Percentiles rank a stretch among this genome's conserved stretches.
Conservation (phyloP, 2,888 invertebrate genomes). For the Entomobrya proxima region DNA sequence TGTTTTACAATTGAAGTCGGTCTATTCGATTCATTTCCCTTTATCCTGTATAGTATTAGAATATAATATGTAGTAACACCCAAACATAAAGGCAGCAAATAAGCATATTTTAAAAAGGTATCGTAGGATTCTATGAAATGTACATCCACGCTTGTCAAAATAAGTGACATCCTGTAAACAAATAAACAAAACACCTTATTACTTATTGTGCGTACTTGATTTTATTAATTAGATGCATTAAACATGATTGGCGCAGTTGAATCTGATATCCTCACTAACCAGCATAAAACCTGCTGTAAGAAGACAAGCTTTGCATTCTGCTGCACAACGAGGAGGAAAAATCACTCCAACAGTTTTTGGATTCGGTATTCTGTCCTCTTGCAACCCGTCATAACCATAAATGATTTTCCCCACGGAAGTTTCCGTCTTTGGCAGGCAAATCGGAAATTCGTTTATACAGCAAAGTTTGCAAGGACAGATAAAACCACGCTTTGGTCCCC, state of each 20-base stretch:
- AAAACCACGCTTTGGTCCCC: slow-evolving; percentile 14
- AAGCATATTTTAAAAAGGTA: neutral
- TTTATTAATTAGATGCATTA: neutral
- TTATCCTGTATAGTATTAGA: no score
- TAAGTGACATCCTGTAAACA: slow-evolving; percentile 51
- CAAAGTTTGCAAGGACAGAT: slow-evolving; percentile 37
- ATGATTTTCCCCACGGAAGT: slow-evolving; percentile 57
- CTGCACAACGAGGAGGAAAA: slow-evolving; percentile 59
- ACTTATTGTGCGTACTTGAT: neutral
- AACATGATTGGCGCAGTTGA: neutral
- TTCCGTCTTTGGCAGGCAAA: slow-evolving; percentile 34
- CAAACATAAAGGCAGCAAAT: neutral
- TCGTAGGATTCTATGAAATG: slow-evolving; percentile 29
- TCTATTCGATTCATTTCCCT: no score
- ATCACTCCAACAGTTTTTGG: slow-evolving; percentile 53
- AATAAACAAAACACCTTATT: neutral
- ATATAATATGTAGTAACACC: neutral
- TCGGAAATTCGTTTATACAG: slow-evolving; percentile 13
- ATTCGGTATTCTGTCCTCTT: slow-evolving; percentile 54
- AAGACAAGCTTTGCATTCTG: slow-evolving; percentile 60
- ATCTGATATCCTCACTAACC: slow-evolving; percentile 34
- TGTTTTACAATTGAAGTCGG: no score
- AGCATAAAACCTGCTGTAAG: slow-evolving; percentile 64
- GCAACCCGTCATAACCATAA: slow-evolving; percentile 61
- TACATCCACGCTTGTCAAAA: slow-evolving; percentile 41